phyloP scores from a whole-genome alignment of 1,140 invertebrate species.

The Thaumatotibia leucotreta region DNA sequence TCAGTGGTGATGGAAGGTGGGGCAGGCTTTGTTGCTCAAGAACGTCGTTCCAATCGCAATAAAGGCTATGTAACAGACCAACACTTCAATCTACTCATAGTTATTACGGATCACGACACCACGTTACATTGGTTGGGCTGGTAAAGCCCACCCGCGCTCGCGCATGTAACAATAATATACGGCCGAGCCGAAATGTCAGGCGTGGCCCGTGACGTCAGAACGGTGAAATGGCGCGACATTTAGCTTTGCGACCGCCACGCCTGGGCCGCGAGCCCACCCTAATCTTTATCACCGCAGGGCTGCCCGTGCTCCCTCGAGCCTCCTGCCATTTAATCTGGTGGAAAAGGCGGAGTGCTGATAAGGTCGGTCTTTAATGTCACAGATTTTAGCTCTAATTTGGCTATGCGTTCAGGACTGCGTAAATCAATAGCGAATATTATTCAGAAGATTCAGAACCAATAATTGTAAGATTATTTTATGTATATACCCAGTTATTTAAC shows the following conservation, averaged over 20 bases:
- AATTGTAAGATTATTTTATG: no score
- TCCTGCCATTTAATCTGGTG: conserved; percentile 34
- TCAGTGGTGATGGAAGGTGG: conserved; percentile 56
- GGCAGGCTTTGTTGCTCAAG: conserved; percentile 58
- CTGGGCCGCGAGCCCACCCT: conserved; percentile 50
- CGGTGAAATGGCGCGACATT: conserved; percentile 68
- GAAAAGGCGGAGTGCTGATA: background rate
- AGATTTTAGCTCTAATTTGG: background rate
- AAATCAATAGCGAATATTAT: no score
- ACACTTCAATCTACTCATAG: background rate
- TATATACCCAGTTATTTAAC: no score
- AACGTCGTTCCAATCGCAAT: background rate
- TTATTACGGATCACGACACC: background rate
- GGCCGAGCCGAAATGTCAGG: conserved; percentile 61
- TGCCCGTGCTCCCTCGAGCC: conserved; percentile 42
- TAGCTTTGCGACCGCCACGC: conserved; percentile 54
- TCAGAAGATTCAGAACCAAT: no score
- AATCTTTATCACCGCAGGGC: conserved; percentile 59
- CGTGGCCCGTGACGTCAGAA: conserved; percentile 63
- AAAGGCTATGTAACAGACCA: background rate
- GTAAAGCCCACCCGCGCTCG: background rate
- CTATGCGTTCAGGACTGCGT: background rate
- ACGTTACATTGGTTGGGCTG: background rate
- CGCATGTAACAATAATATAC: background rate
- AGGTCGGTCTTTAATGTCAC: background rate